A percentile compares a stretch with the other conserved stretches of the same genome.
These are phyloP conservation scores for Drosophila gunungcola DNA, from an alignment of 1,140 invertebrate genomes.

Conservation along the genomic window DNA sequence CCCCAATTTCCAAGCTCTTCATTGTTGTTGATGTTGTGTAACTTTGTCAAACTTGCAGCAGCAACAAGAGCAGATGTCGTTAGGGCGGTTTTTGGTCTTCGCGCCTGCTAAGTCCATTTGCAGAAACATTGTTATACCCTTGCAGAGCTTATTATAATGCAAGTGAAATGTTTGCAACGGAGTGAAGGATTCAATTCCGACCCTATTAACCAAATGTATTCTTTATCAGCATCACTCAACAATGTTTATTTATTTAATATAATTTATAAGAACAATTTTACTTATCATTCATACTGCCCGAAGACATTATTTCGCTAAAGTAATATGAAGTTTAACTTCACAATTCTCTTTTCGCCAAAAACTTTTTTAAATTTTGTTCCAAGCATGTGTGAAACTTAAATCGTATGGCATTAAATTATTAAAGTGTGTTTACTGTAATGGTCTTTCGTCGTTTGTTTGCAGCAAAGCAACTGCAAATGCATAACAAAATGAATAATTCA, in stretches of 20 bases:
- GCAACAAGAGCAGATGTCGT: constrained; percentile 25
- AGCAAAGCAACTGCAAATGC: constrained; percentile 42
- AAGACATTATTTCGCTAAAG: too few relatives aligned
- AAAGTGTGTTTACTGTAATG: constrained; percentile 62
- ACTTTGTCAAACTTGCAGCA: constrained; percentile 65
- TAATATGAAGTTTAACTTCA: too few relatives aligned
- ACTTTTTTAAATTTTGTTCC: too few relatives aligned
- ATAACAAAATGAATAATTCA: constrained; percentile 56
- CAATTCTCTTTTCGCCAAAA: too few relatives aligned
- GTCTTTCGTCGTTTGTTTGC: constrained; percentile 37
- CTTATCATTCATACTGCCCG: too few relatives aligned
- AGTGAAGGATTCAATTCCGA: too few relatives aligned
- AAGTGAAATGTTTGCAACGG: too few relatives aligned
- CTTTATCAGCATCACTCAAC: too few relatives aligned
- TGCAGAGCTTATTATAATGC: too few relatives aligned
- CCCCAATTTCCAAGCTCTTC: neutral
- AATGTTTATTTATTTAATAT: too few relatives aligned
- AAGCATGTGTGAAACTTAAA: neutral
- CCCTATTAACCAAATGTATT: too few relatives aligned
- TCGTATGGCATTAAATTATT: constrained; percentile 62
- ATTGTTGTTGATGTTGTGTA: constrained; percentile 31
- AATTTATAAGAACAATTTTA: too few relatives aligned
- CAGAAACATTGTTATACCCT: constrained; percentile 45
- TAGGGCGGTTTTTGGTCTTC: constrained; percentile 53
- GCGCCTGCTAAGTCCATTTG: constrained; percentile 10